Evolutionary conservation across 2,113 vertebrate species (phyloP).

Genomic region (Dipodomys stephensi): DNA sequence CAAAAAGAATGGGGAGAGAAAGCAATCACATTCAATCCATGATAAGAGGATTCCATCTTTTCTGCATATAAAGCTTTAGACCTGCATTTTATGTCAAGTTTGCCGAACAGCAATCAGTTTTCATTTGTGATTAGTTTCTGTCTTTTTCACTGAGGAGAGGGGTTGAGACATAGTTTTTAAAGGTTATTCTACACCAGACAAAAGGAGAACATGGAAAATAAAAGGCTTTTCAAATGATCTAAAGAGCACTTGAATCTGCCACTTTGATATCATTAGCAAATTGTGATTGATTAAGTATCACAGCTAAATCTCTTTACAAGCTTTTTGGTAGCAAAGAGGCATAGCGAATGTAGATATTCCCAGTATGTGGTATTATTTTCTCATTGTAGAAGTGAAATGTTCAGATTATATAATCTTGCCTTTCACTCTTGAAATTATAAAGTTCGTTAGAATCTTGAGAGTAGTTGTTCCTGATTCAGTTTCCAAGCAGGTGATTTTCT

Average conservation of each 20-base stretch:
- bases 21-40: slow-evolving; percentile 64
- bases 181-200: slow-evolving; percentile 79
- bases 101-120: slow-evolving; percentile 80
- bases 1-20: slow-evolving; percentile 42
- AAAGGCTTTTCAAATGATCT: slow-evolving; percentile 82
- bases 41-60: slow-evolving; percentile 67
- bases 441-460: slow-evolving; percentile 38
- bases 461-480: neutral
- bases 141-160: slow-evolving; percentile 76
- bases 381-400: slow-evolving; percentile 69
- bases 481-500: slow-evolving; percentile 21
- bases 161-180: slow-evolving; percentile 73
- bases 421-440: slow-evolving; percentile 69
- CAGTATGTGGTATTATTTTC: slow-evolving; percentile 80
- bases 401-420: slow-evolving; percentile 60
- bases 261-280: slow-evolving; percentile 84
- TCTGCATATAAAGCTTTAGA: slow-evolving; percentile 67
- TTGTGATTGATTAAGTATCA: slow-evolving; percentile 84
- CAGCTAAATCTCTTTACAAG: slow-evolving; percentile 78
- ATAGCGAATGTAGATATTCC: slow-evolving; percentile 68
- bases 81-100: slow-evolving; percentile 79
- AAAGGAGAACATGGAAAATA: slow-evolving; percentile 79
- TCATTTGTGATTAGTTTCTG: slow-evolving; percentile 79
- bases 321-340: slow-evolving; percentile 68
- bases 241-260: slow-evolving; percentile 82